Base-by-base conservation (phyloP, 2,797 vertebrate species). In the Muscicapa striata region DNA sequence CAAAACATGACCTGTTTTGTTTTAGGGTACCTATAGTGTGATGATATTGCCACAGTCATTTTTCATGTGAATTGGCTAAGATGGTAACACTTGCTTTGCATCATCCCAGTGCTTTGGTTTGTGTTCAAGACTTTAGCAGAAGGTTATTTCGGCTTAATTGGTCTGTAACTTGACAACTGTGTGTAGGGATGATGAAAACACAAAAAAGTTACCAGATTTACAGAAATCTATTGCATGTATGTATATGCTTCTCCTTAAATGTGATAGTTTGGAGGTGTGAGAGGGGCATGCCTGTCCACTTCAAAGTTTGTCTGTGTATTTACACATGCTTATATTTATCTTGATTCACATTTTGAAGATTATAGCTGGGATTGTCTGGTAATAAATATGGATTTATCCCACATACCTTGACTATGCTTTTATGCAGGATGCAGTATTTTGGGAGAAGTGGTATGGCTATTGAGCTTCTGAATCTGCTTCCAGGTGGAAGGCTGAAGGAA, bases 1-100 rank as follows among this genome's bases (percentile, higher is more conserved):
- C 87, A 95, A 96, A 97, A 97, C 78, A 89, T 97, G 97, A 96
- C 97, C 95, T 94, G 85, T 96, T 97, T 98, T 97, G 97, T 97
- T 94, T 95, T 97, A 94, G 78, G 83, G 96, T 92, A 93, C 78
- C 93, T 95, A 45, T 49, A 76, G 87, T 68, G 91, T 79, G 89
- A 91, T 89, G 52, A 76, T 89, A 90, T 91, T 97, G 97, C 95
- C 97, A 96, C 97, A 96, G 90, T 97, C 82, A 90, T 94, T 95
- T 97, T 96, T 96, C 95, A 90, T 85, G 83, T 45, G 49, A 96
- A 91, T 86, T 93, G 93, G 68, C 86, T 73, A 45, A 91, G 79
- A 95, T 57, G 54, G 96, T 89, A 92, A 96, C 92, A 96, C 87
- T 97, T 97, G 94, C 91, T 85, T 83, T 38, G 54, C 41, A 29